A percentile compares a stretch with the other conserved stretches of the same genome.
Conservation (phyloP, 2,888 invertebrate genomes). For the Ischnus inquisitorius region DNA sequence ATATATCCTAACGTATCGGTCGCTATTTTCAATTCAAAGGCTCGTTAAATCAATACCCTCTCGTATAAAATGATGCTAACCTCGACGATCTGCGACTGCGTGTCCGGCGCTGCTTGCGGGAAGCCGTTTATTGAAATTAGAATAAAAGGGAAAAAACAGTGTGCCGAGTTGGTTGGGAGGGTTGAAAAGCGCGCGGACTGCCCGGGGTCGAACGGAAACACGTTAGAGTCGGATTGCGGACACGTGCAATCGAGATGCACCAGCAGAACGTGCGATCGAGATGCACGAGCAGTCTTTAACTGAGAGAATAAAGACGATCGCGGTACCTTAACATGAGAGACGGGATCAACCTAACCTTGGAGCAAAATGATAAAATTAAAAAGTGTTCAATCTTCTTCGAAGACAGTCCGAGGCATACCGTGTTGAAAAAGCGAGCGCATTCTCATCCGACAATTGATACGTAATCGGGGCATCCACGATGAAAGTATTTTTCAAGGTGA, state of each 20-base stretch:
- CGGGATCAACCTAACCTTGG: no score
- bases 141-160: constrained; percentile 9
- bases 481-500: no score
- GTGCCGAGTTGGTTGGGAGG: background rate
- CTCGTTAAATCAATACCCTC: constrained; percentile 45
- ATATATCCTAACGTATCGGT: constrained; percentile 12
- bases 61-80: constrained; percentile 48
- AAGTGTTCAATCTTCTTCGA: no score
- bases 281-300: background rate
- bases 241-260: background rate
- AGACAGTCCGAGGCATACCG: no score
- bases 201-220: background rate
- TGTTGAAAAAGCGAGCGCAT: no score
- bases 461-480: no score
- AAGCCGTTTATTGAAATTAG: constrained; percentile 12
- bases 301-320: background rate
- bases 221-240: background rate
- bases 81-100: constrained; percentile 56
- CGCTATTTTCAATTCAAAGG: constrained; percentile 32
- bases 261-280: background rate
- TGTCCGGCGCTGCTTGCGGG: constrained; percentile 22
- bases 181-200: background rate
- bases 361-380: no score
- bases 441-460: no score
- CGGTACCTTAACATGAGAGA: background rate